These are phyloP conservation scores for Chironomus striatipennis DNA, from an alignment of 1,140 invertebrate species.

Conservation along the genomic window DNA sequence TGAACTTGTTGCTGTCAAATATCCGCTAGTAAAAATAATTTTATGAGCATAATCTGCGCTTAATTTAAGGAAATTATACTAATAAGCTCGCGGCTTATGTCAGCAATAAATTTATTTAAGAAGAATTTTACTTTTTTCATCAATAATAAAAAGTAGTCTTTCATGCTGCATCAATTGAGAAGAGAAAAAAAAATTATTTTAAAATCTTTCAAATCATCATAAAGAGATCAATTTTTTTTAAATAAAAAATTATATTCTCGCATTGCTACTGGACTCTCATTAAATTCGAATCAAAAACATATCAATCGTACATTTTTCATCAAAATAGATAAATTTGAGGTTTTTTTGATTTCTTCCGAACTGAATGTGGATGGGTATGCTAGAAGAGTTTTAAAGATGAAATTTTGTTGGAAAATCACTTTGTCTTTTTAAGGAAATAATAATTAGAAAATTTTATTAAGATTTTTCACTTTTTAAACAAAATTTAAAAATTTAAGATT, in stretches of 20 bases:
- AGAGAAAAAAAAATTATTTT: neutral
- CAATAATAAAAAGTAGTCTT: no score
- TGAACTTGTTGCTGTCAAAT: no score
- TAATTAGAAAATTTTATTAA: no score
- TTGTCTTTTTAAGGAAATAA: no score
- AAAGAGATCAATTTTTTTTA: neutral
- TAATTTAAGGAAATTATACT: neutral
- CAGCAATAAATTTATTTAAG: constrained; percentile 1
- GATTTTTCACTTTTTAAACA: no score
- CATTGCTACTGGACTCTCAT: neutral
- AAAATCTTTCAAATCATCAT: neutral
- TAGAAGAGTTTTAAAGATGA: no score
- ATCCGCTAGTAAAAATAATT: neutral
- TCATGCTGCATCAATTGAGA: no score
- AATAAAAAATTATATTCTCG: no score
- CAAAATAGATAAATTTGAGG: neutral
- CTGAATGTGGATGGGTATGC: no score
- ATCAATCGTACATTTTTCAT: neutral
- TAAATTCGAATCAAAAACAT: neutral
- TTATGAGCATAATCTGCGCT: constrained; percentile 6
- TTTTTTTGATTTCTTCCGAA: neutral
- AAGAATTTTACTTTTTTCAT: no score
- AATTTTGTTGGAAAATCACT: no score
- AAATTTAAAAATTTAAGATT: no score
- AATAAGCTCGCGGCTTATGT: constrained; percentile 7